Evolutionary conservation across 2,888 invertebrate genomes (phyloP), one percentile per base, ranked within the genome.

Genomic region (Diploptera punctata): DNA sequence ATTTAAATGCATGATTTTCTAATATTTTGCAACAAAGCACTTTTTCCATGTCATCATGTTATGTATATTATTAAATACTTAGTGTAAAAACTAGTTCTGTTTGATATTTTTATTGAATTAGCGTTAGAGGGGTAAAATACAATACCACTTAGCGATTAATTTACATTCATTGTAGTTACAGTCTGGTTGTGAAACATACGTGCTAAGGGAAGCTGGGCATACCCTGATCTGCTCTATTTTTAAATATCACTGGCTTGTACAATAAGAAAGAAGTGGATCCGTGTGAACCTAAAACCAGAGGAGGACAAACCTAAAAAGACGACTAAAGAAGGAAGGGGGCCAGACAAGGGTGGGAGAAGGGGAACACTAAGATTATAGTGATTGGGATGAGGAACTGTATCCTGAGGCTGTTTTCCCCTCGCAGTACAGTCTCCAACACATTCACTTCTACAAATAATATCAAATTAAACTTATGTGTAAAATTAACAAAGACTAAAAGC

Each of bases 281-380:
- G 71, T 71, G 71, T 71, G 71, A 71, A 71, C 71, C 71, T 31
- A 54, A 71, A 71, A 71, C 71, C 71, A 54, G 65, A 44, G 54
- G 68, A 57, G 68, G 62, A 71, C 67, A 62, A 54, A 65, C 65
- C 61, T 70, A 71, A 71, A 65, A 65, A 65, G 71, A 65, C 62
- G 47, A 65, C 71, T 61, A 62, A 43, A 61, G 65, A 47, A 60
- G 65, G 44, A 44, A 38, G 61, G 61, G 61, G 38, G 33, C 13
- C n/a, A 65, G 65, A 65, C 29, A 21, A 47, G 65, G 65, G 65
- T 47, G 65, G 47, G 65, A 18, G n/a, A 26, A 29, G 38, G 54
- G 43, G 26, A 19, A 19, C 52, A 26, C 60, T 29, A 43, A 57
- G 68, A 57, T 69, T 57, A 65, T 65, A 47, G 65, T 65, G 65